Evolutionary conservation across 2,113 vertebrate species (phyloP).

Genomic region (Neolamprologus fasciatus): DNA sequence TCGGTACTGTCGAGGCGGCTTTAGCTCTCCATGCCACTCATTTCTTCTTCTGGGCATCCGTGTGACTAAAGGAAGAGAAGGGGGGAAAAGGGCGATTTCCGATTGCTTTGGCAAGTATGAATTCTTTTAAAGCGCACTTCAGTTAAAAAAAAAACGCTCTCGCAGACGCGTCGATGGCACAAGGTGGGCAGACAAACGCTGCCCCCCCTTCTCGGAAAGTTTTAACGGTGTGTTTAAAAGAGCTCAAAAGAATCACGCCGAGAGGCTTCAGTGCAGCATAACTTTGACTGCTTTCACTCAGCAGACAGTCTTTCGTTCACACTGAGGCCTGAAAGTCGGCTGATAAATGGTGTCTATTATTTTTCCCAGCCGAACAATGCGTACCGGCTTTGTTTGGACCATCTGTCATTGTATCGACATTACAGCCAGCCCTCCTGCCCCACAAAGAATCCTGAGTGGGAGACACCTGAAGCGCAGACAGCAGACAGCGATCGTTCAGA

Average conservation of each 20-base stretch:
- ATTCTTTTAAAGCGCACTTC: neutral
- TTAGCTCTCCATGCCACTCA: neutral
- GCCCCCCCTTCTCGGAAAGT: constrained; percentile 26
- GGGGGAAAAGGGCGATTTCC: neutral
- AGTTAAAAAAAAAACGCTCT: neutral
- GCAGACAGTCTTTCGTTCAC: constrained; percentile 1
- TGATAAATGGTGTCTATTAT: constrained; percentile 60
- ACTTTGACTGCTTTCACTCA: constrained; percentile 36
- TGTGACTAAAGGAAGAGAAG: neutral
- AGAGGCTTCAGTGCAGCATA: neutral
- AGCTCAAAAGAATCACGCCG: neutral
- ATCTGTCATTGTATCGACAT: constrained; percentile 79
- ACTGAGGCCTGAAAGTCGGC: neutral
- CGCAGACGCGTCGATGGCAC: neutral
- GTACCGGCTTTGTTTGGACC: constrained; percentile 82
- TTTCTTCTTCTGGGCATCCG: neutral
- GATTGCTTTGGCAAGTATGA: neutral
- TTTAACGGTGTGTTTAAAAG: neutral
- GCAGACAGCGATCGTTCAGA: constrained; percentile 66
- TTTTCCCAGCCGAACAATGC: constrained; percentile 58
- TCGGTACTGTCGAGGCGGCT: constrained; percentile 49
- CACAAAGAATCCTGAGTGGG: constrained; percentile 63
- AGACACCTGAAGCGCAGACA: constrained; percentile 91
- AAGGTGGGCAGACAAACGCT: neutral
- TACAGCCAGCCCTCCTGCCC: constrained; percentile 52